Conservation (phyloP, 2,888 invertebrate genomes). For the Drosophila pseudotakahashii region DNA sequence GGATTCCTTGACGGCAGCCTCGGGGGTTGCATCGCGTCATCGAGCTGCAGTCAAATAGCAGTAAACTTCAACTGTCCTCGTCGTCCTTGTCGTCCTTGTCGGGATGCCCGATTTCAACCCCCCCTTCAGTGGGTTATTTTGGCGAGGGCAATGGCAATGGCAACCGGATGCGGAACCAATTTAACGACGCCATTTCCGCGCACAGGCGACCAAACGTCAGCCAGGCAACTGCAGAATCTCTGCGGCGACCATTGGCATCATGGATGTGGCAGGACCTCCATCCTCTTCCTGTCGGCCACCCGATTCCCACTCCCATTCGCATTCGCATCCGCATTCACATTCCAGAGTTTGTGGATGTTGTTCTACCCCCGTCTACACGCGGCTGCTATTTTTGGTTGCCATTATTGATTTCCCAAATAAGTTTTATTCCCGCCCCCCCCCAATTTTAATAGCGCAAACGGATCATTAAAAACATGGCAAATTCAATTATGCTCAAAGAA, state of each 20-base stretch:
- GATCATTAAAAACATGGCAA: slow-evolving; percentile 15
- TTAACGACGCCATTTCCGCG: slow-evolving; percentile 53
- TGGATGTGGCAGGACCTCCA: slow-evolving; percentile 28
- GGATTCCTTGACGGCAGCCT: slow-evolving; percentile 30
- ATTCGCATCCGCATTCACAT: too few species aligned
- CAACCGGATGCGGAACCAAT: slow-evolving; percentile 53
- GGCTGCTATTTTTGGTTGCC: background rate
- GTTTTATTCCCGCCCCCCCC: background rate
- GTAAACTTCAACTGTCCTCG: slow-evolving; percentile 24
- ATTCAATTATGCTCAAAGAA: slow-evolving; percentile 17
- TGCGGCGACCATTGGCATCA: slow-evolving; percentile 48
- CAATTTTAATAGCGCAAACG: slow-evolving; percentile 16
- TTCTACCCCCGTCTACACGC: background rate
- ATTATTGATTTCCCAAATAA: slow-evolving; percentile 21
- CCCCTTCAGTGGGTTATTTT: slow-evolving; percentile 10
- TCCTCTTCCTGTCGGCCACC: slow-evolving; percentile 5
- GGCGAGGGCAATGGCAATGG: slow-evolving; percentile 33
- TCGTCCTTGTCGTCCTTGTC: slow-evolving; percentile 12
- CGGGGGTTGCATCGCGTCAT: slow-evolving; percentile 36
- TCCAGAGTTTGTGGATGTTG: background rate
- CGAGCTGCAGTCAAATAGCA: slow-evolving; percentile 38
- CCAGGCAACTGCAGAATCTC: slow-evolving; percentile 46
- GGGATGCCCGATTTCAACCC: background rate
- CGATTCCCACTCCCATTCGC: background rate
- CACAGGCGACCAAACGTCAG: slow-evolving; percentile 28